Percentiles rank a stretch among this genome's conserved stretches.
These are phyloP conservation scores for Bergia sp. DNA, from an alignment of 92 coral and sea anemone species.

Conservation along the genomic window DNA sequence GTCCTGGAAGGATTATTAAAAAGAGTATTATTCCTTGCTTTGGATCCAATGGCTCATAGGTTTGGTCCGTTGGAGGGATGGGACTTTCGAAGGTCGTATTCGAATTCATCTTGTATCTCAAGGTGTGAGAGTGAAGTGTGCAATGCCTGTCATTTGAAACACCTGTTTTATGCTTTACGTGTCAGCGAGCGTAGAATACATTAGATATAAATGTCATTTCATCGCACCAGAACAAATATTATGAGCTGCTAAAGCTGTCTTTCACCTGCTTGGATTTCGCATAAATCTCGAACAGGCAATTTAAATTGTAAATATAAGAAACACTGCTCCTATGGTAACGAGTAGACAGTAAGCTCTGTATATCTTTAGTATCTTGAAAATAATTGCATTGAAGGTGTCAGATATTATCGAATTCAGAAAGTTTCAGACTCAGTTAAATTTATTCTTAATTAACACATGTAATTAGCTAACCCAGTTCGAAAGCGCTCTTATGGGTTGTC, in stretches of 20 bases:
- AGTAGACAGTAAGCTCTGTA: not conserved
- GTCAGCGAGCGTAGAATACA: not conserved
- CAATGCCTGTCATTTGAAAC: not conserved
- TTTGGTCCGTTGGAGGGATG: not conserved
- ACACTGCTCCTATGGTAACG: not conserved
- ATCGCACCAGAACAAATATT: not conserved
- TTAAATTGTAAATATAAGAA: not conserved
- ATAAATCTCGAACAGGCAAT: not conserved
- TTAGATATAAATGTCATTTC: not conserved
- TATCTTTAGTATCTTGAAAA: not conserved
- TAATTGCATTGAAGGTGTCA: no score
- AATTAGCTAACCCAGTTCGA: no score
- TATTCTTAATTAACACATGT: no score
- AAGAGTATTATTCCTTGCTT: constrained; percentile 23
- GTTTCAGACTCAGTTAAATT: no score
- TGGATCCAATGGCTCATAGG: constrained; percentile 7
- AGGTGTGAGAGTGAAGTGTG: not conserved
- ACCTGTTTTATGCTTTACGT: not conserved
- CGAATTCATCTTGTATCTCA: not conserved
- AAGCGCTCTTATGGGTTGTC: no score
- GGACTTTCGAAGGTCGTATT: not conserved
- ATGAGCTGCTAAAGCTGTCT: not conserved
- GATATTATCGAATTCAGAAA: not conserved
- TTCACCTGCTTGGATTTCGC: not conserved
- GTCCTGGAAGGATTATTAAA: constrained; percentile 36